Evolutionary conservation across 2,888 invertebrate species (phyloP), one percentile per base, ranked within the genome.

Genomic region (Cryptocheilus praepositus): DNA sequence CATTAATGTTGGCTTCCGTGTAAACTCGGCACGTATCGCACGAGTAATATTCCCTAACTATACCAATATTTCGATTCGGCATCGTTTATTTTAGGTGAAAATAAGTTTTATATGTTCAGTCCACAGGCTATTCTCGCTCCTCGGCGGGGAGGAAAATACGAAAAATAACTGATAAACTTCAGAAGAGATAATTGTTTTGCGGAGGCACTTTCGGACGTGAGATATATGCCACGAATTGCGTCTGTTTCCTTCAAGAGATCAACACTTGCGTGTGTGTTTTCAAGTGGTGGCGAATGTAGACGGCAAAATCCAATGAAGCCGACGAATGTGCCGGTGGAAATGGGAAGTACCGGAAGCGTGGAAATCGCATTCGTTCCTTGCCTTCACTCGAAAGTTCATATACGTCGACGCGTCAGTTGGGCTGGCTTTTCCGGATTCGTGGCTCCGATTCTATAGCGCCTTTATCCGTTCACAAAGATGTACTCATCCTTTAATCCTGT

Each of bases 241-340:
- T 67, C 61, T 46, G 59, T 70, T 69, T 60, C 64, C 63, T 58
- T 36, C 58, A 69, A 67, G 54, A 67, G 65, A 76, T 76, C 73
- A 69, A 43, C 64, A 63, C 61, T 73, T 36, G 36, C 62, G 64
- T 45, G 43, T 66, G 55, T 61, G 54, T 71, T 67, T 65, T 58
- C 36, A 61, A 61, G 45, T 51, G 64, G 51, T 49, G 25, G 15
- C 46, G 19, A 21, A 18, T n/a, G 19, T 45, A 36, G 49, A 49
- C 57, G 19, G 43, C 54, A 43, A 53, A 36, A 52, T 22, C 45
- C 44, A 16, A 64, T 45, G 49, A 18, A 43, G 43, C 51, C 57
- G 25, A 54, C 58, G 64, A 52, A 69, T 66, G 67, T 43, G 62
- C 61, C 64, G 36, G 25, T 70, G 62, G 73, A 76, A 75, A 71